Percentiles rank a stretch among this genome's conserved stretches.
Conservation (phyloP, 2,797 vertebrate species). For the Sebastes matsubarae region DNA sequence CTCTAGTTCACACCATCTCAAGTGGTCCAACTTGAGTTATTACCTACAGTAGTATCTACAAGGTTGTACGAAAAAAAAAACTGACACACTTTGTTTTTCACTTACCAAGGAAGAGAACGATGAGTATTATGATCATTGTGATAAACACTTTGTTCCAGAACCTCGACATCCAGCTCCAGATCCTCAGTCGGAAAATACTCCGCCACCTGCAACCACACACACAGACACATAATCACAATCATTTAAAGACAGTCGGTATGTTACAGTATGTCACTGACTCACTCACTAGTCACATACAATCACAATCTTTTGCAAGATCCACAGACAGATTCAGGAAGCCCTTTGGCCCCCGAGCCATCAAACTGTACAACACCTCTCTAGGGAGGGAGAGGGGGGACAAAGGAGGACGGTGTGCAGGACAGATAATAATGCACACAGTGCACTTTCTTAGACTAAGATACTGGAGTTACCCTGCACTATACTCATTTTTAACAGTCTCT, state of each 20-base stretch:
- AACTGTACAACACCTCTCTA: too few species aligned
- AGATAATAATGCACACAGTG: too few species aligned
- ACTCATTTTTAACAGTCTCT: too few species aligned
- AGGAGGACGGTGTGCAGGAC: too few species aligned
- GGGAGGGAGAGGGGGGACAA: too few species aligned
- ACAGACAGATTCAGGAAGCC: too few species aligned
- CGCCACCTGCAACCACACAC: slow-evolving; percentile 71
- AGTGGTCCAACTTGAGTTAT: neutral
- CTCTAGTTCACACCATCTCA: neutral
- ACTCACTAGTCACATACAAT: neutral
- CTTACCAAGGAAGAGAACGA: slow-evolving; percentile 94
- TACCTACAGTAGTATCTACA: neutral
- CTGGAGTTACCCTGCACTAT: too few species aligned
- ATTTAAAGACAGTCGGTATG: neutral
- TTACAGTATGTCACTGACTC: neutral
- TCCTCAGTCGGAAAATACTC: slow-evolving; percentile 81
- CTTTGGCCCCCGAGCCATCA: too few species aligned
- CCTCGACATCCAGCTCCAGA: slow-evolving; percentile 86
- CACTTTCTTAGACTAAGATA: too few species aligned
- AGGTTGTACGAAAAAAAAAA: neutral
- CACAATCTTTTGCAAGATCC: neutral
- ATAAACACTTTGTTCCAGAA: slow-evolving; percentile 94
- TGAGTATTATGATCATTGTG: slow-evolving; percentile 91
- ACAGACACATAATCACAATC: neutral
- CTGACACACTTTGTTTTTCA: neutral